phyloP scores from a whole-genome alignment of 2,888 invertebrate species.

The Agrochola macilenta region DNA sequence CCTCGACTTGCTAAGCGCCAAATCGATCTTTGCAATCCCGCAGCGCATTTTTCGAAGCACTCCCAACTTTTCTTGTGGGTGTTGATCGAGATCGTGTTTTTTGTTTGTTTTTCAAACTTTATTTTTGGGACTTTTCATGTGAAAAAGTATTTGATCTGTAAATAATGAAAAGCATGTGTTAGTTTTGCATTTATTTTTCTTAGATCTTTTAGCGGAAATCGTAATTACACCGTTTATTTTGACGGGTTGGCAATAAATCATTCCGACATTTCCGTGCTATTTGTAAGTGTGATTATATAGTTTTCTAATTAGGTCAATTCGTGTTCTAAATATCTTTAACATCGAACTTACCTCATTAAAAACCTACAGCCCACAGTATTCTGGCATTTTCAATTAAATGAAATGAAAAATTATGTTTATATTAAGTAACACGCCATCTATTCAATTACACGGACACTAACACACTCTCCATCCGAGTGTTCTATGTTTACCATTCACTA shows the following conservation, averaged over 20 bases:
- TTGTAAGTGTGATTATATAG: constrained; percentile 9
- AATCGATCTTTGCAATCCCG: constrained; percentile 68
- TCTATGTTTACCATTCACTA: neutral
- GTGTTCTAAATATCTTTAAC: neutral
- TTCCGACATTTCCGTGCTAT: constrained; percentile 33
- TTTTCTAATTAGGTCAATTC: neutral
- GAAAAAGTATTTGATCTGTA: constrained; percentile 34
- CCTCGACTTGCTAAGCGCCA: constrained; percentile 67
- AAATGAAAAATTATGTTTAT: neutral
- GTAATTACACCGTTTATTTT: constrained; percentile 56
- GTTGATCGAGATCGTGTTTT: constrained; percentile 46
- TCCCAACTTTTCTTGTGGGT: constrained; percentile 58
- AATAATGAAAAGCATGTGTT: constrained; percentile 38
- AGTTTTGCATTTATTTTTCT: constrained; percentile 52
- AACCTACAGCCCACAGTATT: neutral
- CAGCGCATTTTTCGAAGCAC: constrained; percentile 65
- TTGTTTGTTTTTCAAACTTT: constrained; percentile 57
- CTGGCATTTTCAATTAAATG: neutral
- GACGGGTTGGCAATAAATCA: constrained; percentile 39
- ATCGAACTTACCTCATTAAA: neutral
- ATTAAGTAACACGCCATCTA: constrained; percentile 62
- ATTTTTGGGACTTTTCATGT: constrained; percentile 36
- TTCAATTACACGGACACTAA: constrained; percentile 10
- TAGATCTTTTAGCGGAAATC: constrained; percentile 60
- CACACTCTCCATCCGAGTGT: neutral